phyloP scores from a whole-genome alignment of 2,113 vertebrate genomes.

The Spilogale gracilis region DNA sequence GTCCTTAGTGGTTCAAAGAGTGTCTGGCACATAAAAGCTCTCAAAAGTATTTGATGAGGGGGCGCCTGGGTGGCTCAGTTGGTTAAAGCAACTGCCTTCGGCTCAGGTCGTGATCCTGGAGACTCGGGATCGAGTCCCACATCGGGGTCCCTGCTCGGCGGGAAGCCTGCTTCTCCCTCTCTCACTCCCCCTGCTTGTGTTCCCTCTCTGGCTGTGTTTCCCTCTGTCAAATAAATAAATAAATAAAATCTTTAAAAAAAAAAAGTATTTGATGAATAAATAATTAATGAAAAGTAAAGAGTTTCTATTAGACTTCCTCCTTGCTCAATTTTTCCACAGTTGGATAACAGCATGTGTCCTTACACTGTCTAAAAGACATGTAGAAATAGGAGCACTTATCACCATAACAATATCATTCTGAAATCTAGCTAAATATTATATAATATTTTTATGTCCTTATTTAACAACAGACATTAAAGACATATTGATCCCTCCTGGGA shows the following conservation, averaged over 20 bases:
- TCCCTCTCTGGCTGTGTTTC: too few relatives aligned
- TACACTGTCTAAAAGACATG: not conserved
- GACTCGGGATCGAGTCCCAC: too few relatives aligned
- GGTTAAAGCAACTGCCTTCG: too few relatives aligned
- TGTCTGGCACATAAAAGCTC: not conserved
- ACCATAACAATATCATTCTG: not conserved
- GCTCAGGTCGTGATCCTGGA: too few relatives aligned
- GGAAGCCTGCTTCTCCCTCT: too few relatives aligned
- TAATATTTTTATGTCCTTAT: not conserved
- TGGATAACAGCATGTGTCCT: not conserved
- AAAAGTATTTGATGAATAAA: not conserved
- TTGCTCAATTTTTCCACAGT: not conserved
- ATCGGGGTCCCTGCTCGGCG: too few relatives aligned
- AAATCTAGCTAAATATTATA: slow-evolving; percentile 1
- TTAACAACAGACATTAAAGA: slow-evolving; percentile 48
- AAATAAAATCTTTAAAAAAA: too few relatives aligned
- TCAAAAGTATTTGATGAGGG: not conserved
- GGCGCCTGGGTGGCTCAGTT: too few relatives aligned
- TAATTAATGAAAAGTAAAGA: slow-evolving; percentile 35
- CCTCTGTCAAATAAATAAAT: too few relatives aligned
- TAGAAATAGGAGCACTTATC: not conserved
- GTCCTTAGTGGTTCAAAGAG: not conserved
- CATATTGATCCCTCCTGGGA: not conserved
- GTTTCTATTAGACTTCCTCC: not conserved
- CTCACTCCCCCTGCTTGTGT: too few relatives aligned